These are phyloP conservation scores for Leguminivora glycinivorella DNA, from an alignment of 1,140 invertebrate genomes.

Conservation along the genomic window DNA sequence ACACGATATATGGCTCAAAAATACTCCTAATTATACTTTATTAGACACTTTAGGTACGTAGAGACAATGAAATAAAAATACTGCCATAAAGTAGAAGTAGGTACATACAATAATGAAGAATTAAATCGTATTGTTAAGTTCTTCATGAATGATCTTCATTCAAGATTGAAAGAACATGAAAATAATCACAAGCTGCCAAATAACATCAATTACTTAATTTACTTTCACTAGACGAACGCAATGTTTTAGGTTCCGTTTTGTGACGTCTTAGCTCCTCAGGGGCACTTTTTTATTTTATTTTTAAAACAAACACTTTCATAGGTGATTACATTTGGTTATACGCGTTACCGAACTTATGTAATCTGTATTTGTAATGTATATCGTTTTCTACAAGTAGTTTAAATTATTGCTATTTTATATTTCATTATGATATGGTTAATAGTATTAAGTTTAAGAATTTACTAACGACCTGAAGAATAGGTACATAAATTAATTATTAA, in stretches of 20 bases:
- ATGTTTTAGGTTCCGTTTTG: slow-evolving; percentile 59
- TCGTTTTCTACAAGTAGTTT: not conserved
- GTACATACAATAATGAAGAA: no score
- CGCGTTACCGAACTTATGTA: not conserved
- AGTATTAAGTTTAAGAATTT: not conserved
- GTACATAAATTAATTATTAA: not conserved
- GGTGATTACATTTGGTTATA: slow-evolving; percentile 15
- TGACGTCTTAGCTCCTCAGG: slow-evolving; percentile 45
- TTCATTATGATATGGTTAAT: not conserved
- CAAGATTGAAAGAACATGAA: slow-evolving; percentile 4
- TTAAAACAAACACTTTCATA: slow-evolving; percentile 48
- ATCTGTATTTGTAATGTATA: not conserved
- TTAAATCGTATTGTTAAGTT: no score
- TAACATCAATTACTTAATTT: slow-evolving; percentile 60
- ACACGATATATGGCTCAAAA: no score
- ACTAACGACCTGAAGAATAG: not conserved
- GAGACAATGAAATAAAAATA: no score
- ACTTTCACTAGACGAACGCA: slow-evolving; percentile 64
- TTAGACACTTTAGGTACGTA: no score
- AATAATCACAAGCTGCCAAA: slow-evolving; percentile 46
- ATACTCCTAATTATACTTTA: no score
- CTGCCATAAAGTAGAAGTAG: no score
- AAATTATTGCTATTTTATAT: not conserved
- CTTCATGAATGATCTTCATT: not conserved
- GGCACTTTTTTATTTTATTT: not conserved